Percentiles rank a stretch among this genome's conserved stretches.
These are phyloP conservation scores for Channallabes apus DNA, from an alignment of 2,797 vertebrate species.

Conservation along the genomic window DNA sequence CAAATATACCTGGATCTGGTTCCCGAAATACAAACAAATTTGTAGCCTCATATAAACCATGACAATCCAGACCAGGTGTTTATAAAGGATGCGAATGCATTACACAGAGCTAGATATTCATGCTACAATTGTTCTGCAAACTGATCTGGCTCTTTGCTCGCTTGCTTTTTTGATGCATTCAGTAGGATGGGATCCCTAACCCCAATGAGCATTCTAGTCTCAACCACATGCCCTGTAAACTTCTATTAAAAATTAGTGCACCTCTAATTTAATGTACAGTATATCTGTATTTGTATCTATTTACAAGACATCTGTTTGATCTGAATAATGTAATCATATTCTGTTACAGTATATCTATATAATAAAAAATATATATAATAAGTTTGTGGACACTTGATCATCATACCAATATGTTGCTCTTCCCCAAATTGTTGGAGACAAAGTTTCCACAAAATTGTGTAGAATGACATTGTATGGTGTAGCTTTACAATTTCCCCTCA, in stretches of 20 bases:
- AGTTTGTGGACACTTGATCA: background rate
- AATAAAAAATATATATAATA: background rate
- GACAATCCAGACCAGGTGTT: background rate
- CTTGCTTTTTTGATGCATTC: background rate
- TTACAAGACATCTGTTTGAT: background rate
- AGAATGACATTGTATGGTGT: background rate
- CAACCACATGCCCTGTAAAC: background rate
- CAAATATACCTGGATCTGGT: background rate
- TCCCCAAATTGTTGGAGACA: background rate
- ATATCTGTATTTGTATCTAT: background rate
- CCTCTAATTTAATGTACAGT: background rate
- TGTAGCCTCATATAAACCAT: background rate
- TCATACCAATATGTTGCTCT: too few species aligned
- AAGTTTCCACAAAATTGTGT: background rate
- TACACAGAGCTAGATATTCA: background rate
- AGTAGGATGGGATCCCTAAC: background rate
- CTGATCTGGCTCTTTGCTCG: background rate
- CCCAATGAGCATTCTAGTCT: background rate
- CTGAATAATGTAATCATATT: background rate
- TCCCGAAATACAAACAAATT: background rate
- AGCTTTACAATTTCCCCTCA: background rate
- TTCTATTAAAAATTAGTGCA: background rate
- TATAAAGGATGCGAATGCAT: background rate
- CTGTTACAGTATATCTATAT: background rate
- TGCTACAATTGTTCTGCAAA: background rate